A percentile compares a stretch with the other conserved stretches of the same genome.
These are phyloP conservation scores for Sterna hirundo DNA, from an alignment of 2,113 vertebrate genomes.

Conservation along the genomic window DNA sequence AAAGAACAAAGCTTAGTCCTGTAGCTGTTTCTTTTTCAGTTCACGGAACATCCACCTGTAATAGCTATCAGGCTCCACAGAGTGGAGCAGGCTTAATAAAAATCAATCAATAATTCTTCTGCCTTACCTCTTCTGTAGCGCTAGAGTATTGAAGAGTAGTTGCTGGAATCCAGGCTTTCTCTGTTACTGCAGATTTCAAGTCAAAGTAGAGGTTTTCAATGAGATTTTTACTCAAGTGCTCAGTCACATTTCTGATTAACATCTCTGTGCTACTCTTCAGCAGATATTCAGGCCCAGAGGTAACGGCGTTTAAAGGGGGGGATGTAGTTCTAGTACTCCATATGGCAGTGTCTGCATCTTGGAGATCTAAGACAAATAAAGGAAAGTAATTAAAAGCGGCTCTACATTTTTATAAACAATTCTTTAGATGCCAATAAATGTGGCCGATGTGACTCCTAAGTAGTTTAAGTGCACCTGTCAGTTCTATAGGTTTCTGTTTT, in stretches of 20 bases:
- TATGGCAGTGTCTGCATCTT: conserved; percentile 40
- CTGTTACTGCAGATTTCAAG: conserved; percentile 31
- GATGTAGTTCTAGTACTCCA: conserved; percentile 43
- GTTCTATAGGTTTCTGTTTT: background rate
- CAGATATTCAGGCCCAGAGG: conserved; percentile 19
- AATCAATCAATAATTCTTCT: background rate
- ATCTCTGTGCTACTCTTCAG: conserved; percentile 53
- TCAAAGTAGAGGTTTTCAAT: background rate
- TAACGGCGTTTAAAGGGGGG: background rate
- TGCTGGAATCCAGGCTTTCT: conserved; percentile 24
- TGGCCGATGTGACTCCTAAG: background rate
- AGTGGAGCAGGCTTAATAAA: conserved; percentile 52
- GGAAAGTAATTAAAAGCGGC: conserved; percentile 26
- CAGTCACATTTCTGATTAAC: conserved; percentile 4
- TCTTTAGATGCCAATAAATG: background rate
- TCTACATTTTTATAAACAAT: background rate
- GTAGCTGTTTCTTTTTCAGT: background rate
- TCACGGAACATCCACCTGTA: background rate
- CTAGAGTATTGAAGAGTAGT: conserved; percentile 32
- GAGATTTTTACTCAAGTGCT: conserved; percentile 35
- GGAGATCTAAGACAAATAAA: conserved; percentile 62
- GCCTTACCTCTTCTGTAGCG: conserved; percentile 73
- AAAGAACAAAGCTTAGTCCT: background rate
- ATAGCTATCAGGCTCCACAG: conserved; percentile 27
- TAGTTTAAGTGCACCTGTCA: background rate